A percentile compares a stretch with the other conserved stretches of the same genome.
phyloP scores from a whole-genome alignment of 2,797 vertebrate species.

The Tinamus major region DNA sequence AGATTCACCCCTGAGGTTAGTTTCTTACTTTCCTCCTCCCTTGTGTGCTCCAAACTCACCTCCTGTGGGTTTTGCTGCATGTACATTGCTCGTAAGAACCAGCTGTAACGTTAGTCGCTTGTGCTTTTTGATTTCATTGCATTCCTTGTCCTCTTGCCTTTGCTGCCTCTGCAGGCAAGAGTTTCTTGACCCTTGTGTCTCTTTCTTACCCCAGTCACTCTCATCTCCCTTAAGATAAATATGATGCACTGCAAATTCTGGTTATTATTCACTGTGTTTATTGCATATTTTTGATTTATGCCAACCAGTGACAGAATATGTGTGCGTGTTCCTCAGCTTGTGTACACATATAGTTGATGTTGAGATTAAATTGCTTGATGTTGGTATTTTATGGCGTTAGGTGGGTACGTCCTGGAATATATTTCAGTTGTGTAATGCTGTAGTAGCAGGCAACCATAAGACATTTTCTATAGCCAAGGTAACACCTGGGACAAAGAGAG shows the following conservation, averaged over 20 bases:
- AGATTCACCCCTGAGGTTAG: neutral
- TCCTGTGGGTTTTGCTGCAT: neutral
- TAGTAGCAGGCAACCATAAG: neutral
- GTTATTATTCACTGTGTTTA: neutral
- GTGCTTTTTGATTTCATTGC: neutral
- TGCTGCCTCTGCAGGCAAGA: neutral
- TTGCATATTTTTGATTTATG: constrained; percentile 27
- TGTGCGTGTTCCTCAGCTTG: neutral
- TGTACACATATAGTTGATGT: fast-evolving
- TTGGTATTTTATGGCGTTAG: neutral
- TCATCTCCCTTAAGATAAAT: neutral
- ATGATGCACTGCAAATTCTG: neutral
- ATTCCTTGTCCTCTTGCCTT: neutral
- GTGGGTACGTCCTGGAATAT: neutral
- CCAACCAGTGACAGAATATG: neutral
- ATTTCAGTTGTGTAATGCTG: neutral
- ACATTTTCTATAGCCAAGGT: constrained; percentile 6
- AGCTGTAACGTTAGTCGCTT: neutral
- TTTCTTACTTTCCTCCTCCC: neutral
- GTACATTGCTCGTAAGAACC: neutral
- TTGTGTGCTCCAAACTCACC: fast-evolving
- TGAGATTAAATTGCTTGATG: neutral
- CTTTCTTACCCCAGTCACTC: neutral
- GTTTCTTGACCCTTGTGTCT: neutral
- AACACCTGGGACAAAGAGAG: neutral